Evolutionary conservation across 2,113 vertebrate genomes (phyloP).

Genomic region (Pitta sordida): DNA sequence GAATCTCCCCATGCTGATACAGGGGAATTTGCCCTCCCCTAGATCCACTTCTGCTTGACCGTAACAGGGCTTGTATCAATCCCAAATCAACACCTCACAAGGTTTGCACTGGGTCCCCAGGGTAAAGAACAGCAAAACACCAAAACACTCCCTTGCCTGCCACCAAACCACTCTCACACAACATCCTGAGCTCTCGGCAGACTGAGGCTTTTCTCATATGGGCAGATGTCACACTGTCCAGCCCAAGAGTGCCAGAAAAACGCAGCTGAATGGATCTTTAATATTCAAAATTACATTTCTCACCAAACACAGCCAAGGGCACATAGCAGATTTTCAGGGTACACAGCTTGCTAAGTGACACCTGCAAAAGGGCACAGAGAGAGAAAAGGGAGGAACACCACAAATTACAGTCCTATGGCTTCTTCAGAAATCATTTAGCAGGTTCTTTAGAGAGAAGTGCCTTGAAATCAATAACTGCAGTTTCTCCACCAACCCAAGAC

Average conservation of each 20-base stretch:
- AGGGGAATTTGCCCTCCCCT: neutral
- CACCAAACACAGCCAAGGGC: neutral
- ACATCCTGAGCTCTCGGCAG: neutral
- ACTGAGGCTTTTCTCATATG: neutral
- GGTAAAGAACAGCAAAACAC: neutral
- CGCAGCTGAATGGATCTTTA: neutral
- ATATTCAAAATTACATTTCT: slow-evolving; percentile 17
- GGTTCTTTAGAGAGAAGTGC: neutral
- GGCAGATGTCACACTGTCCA: neutral
- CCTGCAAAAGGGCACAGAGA: neutral
- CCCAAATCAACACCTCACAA: neutral
- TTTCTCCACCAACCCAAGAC: no score
- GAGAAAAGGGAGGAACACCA: neutral
- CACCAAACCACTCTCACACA: neutral
- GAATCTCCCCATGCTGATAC: neutral
- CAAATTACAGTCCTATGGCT: neutral
- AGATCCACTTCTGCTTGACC: neutral
- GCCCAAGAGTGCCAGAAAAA: neutral
- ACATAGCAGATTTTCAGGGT: neutral
- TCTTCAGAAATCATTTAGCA: neutral
- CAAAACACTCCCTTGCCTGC: neutral
- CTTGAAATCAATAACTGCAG: neutral
- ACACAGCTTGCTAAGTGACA: neutral
- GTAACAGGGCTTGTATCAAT: neutral
- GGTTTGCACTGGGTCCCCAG: neutral